Evolutionary conservation across 2,888 invertebrate species (phyloP).

Genomic region (Tenthredo distinguenda): DNA sequence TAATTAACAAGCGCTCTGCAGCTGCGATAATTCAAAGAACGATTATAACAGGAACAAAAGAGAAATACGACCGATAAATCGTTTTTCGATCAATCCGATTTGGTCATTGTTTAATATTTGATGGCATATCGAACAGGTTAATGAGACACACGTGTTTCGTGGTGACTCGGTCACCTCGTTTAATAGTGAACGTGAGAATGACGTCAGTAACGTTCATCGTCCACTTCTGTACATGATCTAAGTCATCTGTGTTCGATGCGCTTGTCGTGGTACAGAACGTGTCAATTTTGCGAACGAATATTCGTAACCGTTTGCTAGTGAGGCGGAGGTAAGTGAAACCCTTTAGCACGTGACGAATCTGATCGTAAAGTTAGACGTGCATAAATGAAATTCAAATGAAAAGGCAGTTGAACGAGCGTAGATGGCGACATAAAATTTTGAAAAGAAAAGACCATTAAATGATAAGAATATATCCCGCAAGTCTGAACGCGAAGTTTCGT

Average conservation of each 20-base stretch:
- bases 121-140: not conserved
- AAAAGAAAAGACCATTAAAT: slow-evolving; percentile 16
- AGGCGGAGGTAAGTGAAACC: slow-evolving; percentile 45
- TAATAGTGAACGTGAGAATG: slow-evolving; percentile 13
- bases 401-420: slow-evolving; percentile 52
- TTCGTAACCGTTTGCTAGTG: not conserved
- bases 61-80: not conserved
- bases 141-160: slow-evolving; percentile 31
- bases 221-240: not conserved
- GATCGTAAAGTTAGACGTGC: slow-evolving; percentile 55
- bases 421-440: slow-evolving; percentile 53
- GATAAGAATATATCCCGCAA: not conserved
- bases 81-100: not conserved
- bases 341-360: slow-evolving; percentile 58
- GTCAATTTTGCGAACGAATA: slow-evolving; percentile 7
- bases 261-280: not conserved
- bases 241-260: not conserved
- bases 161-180: slow-evolving; percentile 47
- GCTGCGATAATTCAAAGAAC: not conserved
- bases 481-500: slow-evolving; percentile 12
- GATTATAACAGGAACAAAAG: not conserved
- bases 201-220: slow-evolving; percentile 21
- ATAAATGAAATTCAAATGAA: slow-evolving; percentile 59
- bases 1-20: not conserved
- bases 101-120: not conserved